Base-by-base conservation (phyloP, 1,140 invertebrate genomes). In the Heliconius nattereri region DNA sequence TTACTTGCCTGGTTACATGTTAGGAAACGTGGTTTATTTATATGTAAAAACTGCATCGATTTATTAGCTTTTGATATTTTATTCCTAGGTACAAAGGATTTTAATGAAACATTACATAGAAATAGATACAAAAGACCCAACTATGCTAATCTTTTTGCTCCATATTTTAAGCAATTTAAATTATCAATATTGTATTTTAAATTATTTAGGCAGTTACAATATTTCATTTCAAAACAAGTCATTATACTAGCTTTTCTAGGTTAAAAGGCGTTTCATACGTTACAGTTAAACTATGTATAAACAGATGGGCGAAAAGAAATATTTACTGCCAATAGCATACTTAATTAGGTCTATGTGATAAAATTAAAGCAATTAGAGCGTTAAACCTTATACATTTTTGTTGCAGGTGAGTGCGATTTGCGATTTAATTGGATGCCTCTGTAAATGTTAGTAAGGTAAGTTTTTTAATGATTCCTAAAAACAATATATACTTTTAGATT, bases 251-350 rank as follows among this genome's bases (percentile, higher is more conserved):
- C 23, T 60, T 75, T 81, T 83, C 77, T 85, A 84, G 84, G 84
- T 84, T 82, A 83, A 75, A 75, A 57, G 76, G 32, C 73, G 66
- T 60, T 66, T 26, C 60, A 40, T 32, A 29, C 32, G 76, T 81
- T 80, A 78, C 79, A 71, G 54, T 66, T 35, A 60, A 66, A 11
- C 23, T 23, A 57, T 90, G 85, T 90, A 74, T 90, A 85, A 85
- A 90, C 89, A 92, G 88, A 84, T 92, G 90, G 83, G 78, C n/a
- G 76, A 75, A 60, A 45, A 40, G 35, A 49, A 23, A 13, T 66
- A 29, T 66, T 66, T 75, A 79, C 57, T 57, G 57, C 2, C 60
- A 71, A 71, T 54, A 60, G 57, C 49, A 75, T 60, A 54, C 70
- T 60, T 76, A 76, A 73, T 70, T 80, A 80, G 49, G 32, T 75